Percentiles rank a stretch among this genome's conserved stretches.
phyloP scores from a whole-genome alignment of 2,797 vertebrate genomes.

The Eutrigla gurnardus region DNA sequence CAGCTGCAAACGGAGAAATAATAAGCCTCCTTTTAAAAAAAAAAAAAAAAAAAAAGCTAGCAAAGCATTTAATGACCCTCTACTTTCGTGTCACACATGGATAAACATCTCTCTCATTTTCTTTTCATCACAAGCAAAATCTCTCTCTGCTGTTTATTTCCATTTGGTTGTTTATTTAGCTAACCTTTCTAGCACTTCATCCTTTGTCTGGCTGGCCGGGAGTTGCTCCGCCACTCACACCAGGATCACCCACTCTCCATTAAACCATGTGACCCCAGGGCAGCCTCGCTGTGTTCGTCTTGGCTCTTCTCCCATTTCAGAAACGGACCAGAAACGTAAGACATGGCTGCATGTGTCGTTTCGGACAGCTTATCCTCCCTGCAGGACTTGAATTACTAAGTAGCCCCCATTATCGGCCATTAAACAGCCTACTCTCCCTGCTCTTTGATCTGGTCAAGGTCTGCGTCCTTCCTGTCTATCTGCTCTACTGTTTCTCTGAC shows the following conservation, averaged over 20 bases:
- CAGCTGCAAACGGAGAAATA: conserved; percentile 15
- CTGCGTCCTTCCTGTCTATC: conserved; percentile 44
- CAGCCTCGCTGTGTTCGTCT: conserved; percentile 32
- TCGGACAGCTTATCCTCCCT: conserved; percentile 61
- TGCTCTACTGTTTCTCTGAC: conserved; percentile 43
- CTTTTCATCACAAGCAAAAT: conserved; percentile 29
- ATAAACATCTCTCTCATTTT: conserved; percentile 23
- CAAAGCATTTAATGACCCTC: conserved; percentile 19
- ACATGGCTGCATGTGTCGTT: conserved; percentile 49
- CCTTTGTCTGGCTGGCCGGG: conserved; percentile 29
- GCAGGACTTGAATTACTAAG: conserved; percentile 51
- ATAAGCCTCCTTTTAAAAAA: too few species aligned
- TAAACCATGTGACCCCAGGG: conserved; percentile 46
- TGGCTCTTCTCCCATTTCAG: conserved; percentile 59
- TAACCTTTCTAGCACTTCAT: conserved; percentile 37
- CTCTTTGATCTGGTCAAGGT: conserved; percentile 77
- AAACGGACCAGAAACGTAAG: conserved; percentile 54
- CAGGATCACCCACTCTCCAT: conserved; percentile 24
- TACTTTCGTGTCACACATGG: conserved; percentile 13
- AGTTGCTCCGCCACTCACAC: conserved; percentile 35
- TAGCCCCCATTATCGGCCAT: conserved; percentile 45
- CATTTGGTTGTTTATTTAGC: conserved; percentile 51
- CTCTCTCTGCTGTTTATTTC: conserved; percentile 42
- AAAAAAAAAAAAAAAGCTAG: not conserved
- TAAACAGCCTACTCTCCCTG: conserved; percentile 69